phyloP scores from a whole-genome alignment of 2,888 invertebrate species.

The Hoplodrina blanda region DNA sequence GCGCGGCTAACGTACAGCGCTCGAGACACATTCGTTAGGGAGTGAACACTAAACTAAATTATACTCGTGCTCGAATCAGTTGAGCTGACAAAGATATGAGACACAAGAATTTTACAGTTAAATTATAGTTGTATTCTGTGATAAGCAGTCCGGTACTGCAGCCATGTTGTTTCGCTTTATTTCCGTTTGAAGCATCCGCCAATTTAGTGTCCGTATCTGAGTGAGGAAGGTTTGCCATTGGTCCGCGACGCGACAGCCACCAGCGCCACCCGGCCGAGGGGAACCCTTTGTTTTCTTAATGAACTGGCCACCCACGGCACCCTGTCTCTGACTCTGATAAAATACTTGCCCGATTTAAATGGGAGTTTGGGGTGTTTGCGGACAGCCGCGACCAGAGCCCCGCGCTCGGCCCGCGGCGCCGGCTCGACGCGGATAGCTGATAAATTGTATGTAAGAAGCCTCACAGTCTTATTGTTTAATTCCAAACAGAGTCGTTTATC shows the following conservation, averaged over 20 bases:
- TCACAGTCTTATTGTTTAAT: conserved; percentile 44
- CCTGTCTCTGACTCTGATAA: conserved; percentile 64
- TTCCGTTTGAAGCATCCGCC: conserved; percentile 37
- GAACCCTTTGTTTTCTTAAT: conserved; percentile 73
- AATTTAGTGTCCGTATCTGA: conserved; percentile 54
- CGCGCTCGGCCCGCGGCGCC: conserved; percentile 40
- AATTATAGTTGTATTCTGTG: conserved; percentile 5
- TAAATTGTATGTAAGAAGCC: conserved; percentile 52
- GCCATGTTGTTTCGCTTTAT: conserved; percentile 30
- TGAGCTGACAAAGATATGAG: conserved; percentile 6
- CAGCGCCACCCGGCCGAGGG: conserved; percentile 45
- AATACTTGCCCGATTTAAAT: conserved; percentile 64
- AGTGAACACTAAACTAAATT: conserved; percentile 24
- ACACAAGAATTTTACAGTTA: conserved; percentile 8
- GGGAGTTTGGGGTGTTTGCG: conserved; percentile 49
- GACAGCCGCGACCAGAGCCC: conserved; percentile 30
- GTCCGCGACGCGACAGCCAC: conserved; percentile 43
- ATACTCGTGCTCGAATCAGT: conserved; percentile 19
- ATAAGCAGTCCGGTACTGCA: conserved; percentile 1
- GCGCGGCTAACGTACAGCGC: neutral
- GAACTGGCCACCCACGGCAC: conserved; percentile 66
- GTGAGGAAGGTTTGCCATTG: conserved; percentile 67
- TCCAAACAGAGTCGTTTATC: conserved; percentile 45
- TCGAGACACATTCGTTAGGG: conserved; percentile 16
- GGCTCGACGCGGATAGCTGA: conserved; percentile 36